These are phyloP conservation scores for Aythya baeri DNA, from an alignment of 2,113 vertebrate genomes.

Conservation along the genomic window DNA sequence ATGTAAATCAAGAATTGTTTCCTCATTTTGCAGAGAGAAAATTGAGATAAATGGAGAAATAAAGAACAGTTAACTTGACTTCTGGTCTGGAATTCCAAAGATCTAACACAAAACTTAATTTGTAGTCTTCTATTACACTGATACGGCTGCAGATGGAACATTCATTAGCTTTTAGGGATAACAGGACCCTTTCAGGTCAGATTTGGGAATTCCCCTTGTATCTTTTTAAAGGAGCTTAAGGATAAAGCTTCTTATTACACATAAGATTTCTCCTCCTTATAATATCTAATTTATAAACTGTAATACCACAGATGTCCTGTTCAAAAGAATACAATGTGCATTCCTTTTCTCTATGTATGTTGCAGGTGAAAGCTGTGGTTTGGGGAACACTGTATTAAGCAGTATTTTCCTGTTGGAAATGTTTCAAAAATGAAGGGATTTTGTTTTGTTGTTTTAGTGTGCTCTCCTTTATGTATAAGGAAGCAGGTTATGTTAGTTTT, in stretches of 20 bases:
- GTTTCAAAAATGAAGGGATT: not conserved
- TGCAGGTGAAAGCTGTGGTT: not conserved
- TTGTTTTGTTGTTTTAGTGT: not conserved
- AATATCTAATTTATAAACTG: not conserved
- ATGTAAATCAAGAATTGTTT: constrained; percentile 22
- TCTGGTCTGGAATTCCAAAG: constrained; percentile 15
- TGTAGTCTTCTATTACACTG: not conserved
- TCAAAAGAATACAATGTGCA: not conserved
- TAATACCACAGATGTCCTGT: not conserved
- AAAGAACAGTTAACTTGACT: constrained; percentile 22
- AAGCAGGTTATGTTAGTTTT: not conserved
- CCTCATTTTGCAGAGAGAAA: constrained; percentile 1
- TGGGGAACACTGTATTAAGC: not conserved
- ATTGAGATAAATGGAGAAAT: constrained; percentile 20
- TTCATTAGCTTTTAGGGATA: not conserved
- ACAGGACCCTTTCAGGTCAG: not conserved
- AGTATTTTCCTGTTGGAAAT: not conserved
- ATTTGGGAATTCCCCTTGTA: not conserved
- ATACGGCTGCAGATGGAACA: not conserved
- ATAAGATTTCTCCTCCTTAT: not conserved
- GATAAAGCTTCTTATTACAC: not conserved
- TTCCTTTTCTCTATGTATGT: not conserved
- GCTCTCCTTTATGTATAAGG: not conserved
- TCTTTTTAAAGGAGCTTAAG: not conserved
- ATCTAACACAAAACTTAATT: constrained; percentile 9